Evolutionary conservation across 2,888 invertebrate genomes (phyloP).

Genomic region (Lottia scabra): DNA sequence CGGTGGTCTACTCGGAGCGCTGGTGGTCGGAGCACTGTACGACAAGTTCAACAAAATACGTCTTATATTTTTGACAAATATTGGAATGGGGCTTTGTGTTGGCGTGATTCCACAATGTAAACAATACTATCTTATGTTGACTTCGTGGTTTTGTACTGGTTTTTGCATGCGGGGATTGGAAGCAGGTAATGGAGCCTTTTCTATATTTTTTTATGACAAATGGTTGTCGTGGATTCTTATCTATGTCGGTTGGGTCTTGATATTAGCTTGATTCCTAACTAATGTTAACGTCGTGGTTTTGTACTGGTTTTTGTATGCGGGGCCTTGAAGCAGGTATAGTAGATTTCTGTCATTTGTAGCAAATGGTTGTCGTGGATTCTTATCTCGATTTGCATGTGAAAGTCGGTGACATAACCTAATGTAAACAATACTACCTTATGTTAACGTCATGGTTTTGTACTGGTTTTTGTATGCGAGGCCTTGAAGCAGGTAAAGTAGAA

Average conservation of each 20-base stretch:
- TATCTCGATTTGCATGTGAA: too few species aligned
- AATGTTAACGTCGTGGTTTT: conserved; percentile 44
- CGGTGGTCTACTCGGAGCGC: conserved; percentile 63
- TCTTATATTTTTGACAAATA: conserved; percentile 57
- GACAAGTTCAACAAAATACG: conserved; percentile 50
- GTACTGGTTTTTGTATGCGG: conserved; percentile 60
- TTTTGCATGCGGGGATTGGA: conserved; percentile 59
- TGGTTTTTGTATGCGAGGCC: conserved; percentile 60
- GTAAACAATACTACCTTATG: conserved; percentile 42
- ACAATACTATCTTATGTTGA: conserved; percentile 41
- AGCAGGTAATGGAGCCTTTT: neutral
- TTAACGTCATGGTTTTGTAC: conserved; percentile 44
- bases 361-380: too few species aligned
- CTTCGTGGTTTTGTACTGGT: conserved; percentile 49
- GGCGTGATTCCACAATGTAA: conserved; percentile 59
- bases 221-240: too few species aligned
- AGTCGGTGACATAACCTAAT: conserved; percentile 61
- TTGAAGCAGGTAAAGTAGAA: conserved; percentile 23
- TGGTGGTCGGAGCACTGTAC: conserved; percentile 48
- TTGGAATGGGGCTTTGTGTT: conserved; percentile 58
- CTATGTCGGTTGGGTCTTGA: conserved; percentile 57
- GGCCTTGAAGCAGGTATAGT: conserved; percentile 36
- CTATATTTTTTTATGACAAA: too few species aligned
- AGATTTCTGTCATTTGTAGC: too few species aligned
- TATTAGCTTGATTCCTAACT: conserved; percentile 54